Percentiles rank a stretch among this genome's conserved stretches.
Conservation (phyloP, 2,888 invertebrate genomes). For the Mythimna lalbum region DNA sequence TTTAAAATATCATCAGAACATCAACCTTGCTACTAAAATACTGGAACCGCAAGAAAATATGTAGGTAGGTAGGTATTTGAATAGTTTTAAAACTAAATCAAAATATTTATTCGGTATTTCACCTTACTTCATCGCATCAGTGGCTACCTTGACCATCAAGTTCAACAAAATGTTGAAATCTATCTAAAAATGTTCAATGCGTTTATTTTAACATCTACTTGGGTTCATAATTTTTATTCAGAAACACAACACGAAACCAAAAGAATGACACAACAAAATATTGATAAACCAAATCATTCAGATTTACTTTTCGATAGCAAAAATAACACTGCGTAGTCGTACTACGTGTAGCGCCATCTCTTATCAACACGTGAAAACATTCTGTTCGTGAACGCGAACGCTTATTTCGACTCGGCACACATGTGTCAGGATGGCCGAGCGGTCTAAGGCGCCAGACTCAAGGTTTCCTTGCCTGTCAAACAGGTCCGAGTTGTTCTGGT, state of each 20-base stretch:
- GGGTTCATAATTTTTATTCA: neutral
- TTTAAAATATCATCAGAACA: neutral
- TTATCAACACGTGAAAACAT: constrained; percentile 38
- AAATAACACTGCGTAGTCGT: no score
- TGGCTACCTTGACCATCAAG: neutral
- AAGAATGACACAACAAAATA: neutral
- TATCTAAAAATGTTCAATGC: neutral
- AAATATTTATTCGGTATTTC: neutral
- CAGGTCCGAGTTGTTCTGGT: constrained; percentile 93
- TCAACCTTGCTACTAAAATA: no score
- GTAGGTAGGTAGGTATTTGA: neutral
- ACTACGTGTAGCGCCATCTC: constrained; percentile 80
- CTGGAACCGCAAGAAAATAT: neutral
- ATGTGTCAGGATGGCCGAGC: constrained; percentile 95
- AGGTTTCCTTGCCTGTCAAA: constrained; percentile 90
- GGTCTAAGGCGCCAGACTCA: constrained; percentile 96
- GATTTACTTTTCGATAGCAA: neutral
- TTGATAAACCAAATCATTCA: constrained; percentile 1
- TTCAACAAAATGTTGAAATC: neutral
- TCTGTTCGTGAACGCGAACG: constrained; percentile 47
- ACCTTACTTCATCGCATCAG: neutral
- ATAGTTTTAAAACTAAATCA: neutral
- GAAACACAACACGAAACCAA: neutral
- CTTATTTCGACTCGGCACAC: constrained; percentile 63
- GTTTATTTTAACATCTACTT: neutral